A percentile compares a stretch with the other conserved stretches of the same genome.
phyloP scores from a whole-genome alignment of 2,113 vertebrate species.

The Scophthalmus maximus region DNA sequence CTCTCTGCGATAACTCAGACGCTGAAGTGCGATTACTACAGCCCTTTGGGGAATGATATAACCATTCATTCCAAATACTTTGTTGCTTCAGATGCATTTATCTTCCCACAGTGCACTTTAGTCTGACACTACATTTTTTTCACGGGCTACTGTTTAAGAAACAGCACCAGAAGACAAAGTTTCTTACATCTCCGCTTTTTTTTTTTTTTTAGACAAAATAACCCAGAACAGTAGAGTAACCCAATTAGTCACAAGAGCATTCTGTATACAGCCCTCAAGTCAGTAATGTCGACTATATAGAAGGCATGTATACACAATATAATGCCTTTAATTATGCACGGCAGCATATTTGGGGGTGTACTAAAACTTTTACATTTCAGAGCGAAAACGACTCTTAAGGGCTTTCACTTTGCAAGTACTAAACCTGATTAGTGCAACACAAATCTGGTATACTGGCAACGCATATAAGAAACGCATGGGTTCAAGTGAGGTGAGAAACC shows the following conservation, averaged over 20 bases:
- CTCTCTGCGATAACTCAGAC: conserved; percentile 6
- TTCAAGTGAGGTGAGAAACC: background rate
- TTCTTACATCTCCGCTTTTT: conserved; percentile 16
- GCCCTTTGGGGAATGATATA: background rate
- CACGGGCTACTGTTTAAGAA: conserved; percentile 21
- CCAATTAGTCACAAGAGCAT: conserved; percentile 23
- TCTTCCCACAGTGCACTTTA: conserved; percentile 8
- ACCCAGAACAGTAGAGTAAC: conserved; percentile 6
- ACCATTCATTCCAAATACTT: background rate
- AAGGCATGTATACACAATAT: conserved; percentile 2
- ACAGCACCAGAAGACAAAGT: conserved; percentile 10
- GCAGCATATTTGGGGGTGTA: background rate
- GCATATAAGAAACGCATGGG: background rate
- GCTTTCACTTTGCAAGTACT: background rate
- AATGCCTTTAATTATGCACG: conserved; percentile 29
- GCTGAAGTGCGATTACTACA: conserved; percentile 16
- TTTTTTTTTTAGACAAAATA: conserved; percentile 21
- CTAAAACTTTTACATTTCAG: conserved; percentile 11
- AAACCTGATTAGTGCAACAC: conserved; percentile 4
- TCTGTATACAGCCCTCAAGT: conserved; percentile 16
- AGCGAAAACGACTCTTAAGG: background rate
- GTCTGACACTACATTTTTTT: conserved; percentile 3
- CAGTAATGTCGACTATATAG: conserved; percentile 9
- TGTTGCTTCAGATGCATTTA: conserved; percentile 25
- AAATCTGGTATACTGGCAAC: conserved; percentile 6